A percentile compares a stretch with the other conserved stretches of the same genome.
Conservation (phyloP, 2,888 invertebrate genomes). For the Polyommatus iphigenia region DNA sequence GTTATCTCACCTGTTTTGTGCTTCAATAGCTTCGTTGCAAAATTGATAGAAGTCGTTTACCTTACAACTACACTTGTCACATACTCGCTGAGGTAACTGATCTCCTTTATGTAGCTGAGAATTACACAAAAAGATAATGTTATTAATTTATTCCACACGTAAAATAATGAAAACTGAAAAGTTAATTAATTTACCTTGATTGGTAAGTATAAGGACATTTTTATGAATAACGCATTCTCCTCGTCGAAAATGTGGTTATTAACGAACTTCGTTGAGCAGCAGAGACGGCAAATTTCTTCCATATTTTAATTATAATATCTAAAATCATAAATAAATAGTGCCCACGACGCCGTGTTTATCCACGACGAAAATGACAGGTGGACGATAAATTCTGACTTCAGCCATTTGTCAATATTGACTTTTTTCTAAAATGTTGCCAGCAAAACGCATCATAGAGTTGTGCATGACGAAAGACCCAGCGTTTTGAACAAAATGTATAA, state of each 20-base stretch:
- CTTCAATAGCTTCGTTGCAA: slow-evolving; percentile 84
- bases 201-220: slow-evolving; percentile 86
- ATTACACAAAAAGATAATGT: slow-evolving; percentile 42
- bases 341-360: slow-evolving; percentile 55
- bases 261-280: slow-evolving; percentile 76
- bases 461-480: slow-evolving; percentile 63
- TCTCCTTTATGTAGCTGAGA: slow-evolving; percentile 83
- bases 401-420: slow-evolving; percentile 73
- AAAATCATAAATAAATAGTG: slow-evolving; percentile 43
- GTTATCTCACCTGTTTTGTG: slow-evolving; percentile 79
- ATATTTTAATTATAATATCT: slow-evolving; percentile 52
- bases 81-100: slow-evolving; percentile 85
- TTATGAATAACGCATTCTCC: slow-evolving; percentile 83
- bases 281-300: slow-evolving; percentile 71
- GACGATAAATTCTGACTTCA: slow-evolving; percentile 34
- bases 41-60: slow-evolving; percentile 86
- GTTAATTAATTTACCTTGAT: slow-evolving; percentile 80
- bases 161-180: slow-evolving; percentile 32
- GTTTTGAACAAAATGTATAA: slow-evolving; percentile 42
- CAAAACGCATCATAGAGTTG: slow-evolving; percentile 9
- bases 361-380: slow-evolving; percentile 59
- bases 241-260: slow-evolving; percentile 86
- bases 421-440: slow-evolving; percentile 59
- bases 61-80: slow-evolving; percentile 85
- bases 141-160: slow-evolving; percentile 29